Conservation (phyloP, 2,113 vertebrate genomes). For the Colossoma macropomum region DNA sequence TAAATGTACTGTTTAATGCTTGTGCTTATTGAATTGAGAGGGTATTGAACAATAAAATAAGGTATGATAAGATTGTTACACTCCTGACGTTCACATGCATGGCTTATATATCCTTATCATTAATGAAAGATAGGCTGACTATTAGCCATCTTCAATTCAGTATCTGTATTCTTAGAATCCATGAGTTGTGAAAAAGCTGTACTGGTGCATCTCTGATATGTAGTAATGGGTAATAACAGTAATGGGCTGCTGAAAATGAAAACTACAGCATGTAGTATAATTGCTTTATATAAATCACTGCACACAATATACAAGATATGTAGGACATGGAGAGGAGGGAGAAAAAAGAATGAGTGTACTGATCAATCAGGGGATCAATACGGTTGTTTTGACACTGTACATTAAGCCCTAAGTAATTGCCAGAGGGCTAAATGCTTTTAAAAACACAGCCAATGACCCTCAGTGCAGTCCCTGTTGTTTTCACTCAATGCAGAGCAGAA, state of each 20-base stretch:
- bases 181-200: no score
- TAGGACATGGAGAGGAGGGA: not conserved
- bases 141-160: no score
- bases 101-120: no score
- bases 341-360: slow-evolving; percentile 83
- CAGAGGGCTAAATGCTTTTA: slow-evolving; percentile 88
- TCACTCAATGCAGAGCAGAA: slow-evolving; percentile 35
- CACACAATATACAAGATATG: not conserved
- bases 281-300: not conserved
- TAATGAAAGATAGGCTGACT: no score
- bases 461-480: slow-evolving; percentile 30
- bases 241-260: not conserved
- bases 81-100: no score
- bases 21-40: no score
- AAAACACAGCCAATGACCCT: slow-evolving; percentile 78
- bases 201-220: not conserved
- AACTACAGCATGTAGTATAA: not conserved
- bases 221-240: not conserved
- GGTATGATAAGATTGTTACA: no score
- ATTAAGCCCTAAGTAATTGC: slow-evolving; percentile 96
- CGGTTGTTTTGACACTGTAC: slow-evolving; percentile 88
- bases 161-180: no score
- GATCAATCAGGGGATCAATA: slow-evolving; percentile 88
- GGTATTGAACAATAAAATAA: no score
- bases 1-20: no score